Conservation (phyloP, 2,888 invertebrate species). For the Blera fallax region DNA sequence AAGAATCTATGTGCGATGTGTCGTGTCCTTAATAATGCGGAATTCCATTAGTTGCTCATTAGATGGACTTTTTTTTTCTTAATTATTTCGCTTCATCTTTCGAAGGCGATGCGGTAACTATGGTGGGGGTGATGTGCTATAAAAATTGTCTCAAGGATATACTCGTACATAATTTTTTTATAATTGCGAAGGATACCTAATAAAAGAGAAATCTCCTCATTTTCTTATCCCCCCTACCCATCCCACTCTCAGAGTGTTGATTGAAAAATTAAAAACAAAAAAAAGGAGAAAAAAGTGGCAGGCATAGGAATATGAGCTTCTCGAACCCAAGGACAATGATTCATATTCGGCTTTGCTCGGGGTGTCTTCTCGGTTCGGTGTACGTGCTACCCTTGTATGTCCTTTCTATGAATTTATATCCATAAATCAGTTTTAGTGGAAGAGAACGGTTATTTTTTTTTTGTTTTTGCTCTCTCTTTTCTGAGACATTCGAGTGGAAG, state of each 20-base stretch:
- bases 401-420: conserved; percentile 48
- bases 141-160: conserved; percentile 63
- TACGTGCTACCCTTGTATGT: conserved; percentile 60
- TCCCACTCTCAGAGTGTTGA: conserved; percentile 18
- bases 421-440: conserved; percentile 68
- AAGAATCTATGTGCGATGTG: conserved; percentile 39
- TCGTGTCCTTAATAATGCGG: conserved; percentile 64
- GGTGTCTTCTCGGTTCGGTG: conserved; percentile 12
- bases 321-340: conserved; percentile 67
- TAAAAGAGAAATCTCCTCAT: background rate
- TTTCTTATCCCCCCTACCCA: background rate
- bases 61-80: conserved; percentile 54
- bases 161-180: background rate
- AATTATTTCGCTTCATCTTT: conserved; percentile 45
- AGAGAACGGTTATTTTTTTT: conserved; percentile 25
- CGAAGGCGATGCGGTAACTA: too few species aligned
- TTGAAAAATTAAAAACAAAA: conserved; percentile 63
- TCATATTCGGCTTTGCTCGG: conserved; percentile 51
- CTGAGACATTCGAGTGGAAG: conserved; percentile 43
- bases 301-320: conserved; percentile 55
- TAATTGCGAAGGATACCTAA: conserved; percentile 19
- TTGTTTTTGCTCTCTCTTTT: too few species aligned
- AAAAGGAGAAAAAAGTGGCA: conserved; percentile 5
- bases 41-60: conserved; percentile 71
- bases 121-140: background rate